phyloP scores from a whole-genome alignment of 37 sponge, comb jelly and placozoan species.

The Amphimedon queenslandica region DNA sequence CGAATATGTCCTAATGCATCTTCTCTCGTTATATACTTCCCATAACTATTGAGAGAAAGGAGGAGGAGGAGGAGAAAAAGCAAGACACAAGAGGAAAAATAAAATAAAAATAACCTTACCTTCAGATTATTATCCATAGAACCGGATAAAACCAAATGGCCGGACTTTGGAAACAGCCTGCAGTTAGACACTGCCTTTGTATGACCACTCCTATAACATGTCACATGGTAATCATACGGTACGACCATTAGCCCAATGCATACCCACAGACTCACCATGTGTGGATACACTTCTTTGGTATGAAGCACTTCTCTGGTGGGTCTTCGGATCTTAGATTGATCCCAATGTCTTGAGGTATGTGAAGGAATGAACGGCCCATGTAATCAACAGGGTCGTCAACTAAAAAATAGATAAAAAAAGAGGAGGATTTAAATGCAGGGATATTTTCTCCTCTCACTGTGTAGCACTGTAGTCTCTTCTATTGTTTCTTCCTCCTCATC shows the following conservation, averaged over 20 bases:
- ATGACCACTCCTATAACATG: constrained; percentile 70
- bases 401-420: constrained; percentile 9
- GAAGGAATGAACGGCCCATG: constrained; percentile 92
- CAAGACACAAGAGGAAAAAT: too few relatives aligned
- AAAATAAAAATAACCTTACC: constrained; percentile 38
- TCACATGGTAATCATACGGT: not conserved
- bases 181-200: constrained; percentile 87
- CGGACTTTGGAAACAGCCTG: constrained; percentile 84
- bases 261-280: constrained; percentile 71
- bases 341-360: constrained; percentile 85
- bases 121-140: constrained; percentile 95
- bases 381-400: constrained; percentile 95
- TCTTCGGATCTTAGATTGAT: constrained; percentile 81
- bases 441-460: constrained; percentile 44
- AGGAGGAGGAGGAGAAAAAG: too few relatives aligned
- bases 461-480: constrained; percentile 81
- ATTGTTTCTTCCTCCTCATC: constrained; percentile 68
- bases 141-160: constrained; percentile 89
- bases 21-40: constrained; percentile 91
- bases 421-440: not conserved
- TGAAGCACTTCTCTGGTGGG: constrained; percentile 90
- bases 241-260: not conserved
- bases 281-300: constrained; percentile 92
- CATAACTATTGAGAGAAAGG: constrained; percentile 62
- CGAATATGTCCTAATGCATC: constrained; percentile 81